Evolutionary conservation across 2,113 vertebrate species (phyloP).

Genomic region (Polypterus bichir): DNA sequence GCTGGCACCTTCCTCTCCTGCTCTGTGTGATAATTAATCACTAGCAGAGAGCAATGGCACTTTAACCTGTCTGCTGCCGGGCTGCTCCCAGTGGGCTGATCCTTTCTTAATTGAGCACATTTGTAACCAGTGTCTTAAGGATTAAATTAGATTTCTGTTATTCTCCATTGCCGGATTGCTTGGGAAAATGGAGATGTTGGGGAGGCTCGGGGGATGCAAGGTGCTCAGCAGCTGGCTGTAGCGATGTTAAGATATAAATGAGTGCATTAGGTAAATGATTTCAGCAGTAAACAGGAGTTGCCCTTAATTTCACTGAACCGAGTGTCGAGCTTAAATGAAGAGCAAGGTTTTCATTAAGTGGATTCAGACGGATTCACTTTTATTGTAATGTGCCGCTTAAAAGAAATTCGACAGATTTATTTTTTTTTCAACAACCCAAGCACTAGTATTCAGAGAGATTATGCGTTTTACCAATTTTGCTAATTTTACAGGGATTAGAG

Average conservation of each 20-base stretch:
- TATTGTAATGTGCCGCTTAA: too few species aligned
- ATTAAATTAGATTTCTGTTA: conserved; percentile 50
- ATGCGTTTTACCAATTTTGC: too few species aligned
- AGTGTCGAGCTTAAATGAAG: conserved; percentile 49
- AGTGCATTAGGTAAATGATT: conserved; percentile 53
- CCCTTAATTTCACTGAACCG: conserved; percentile 57
- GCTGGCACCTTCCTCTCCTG: conserved; percentile 34
- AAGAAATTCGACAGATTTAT: too few species aligned
- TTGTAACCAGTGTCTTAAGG: conserved; percentile 35
- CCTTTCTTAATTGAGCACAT: conserved; percentile 50
- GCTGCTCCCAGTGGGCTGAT: conserved; percentile 46
- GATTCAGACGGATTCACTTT: conserved; percentile 21
- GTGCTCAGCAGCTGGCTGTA: conserved; percentile 44
- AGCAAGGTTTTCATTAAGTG: conserved; percentile 46
- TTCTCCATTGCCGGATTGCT: conserved; percentile 23
- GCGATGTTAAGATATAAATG: conserved; percentile 56
- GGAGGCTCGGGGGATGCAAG: conserved; percentile 49
- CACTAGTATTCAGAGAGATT: too few species aligned
- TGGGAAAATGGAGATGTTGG: conserved; percentile 35
- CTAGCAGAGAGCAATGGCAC: conserved; percentile 44
- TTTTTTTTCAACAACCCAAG: too few species aligned
- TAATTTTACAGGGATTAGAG: too few species aligned
- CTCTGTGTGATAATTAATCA: conserved; percentile 58
- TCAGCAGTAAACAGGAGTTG: conserved; percentile 53
- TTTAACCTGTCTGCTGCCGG: conserved; percentile 41